Base-by-base conservation (phyloP, 2,113 vertebrate genomes). In the Rattus norvegicus region DNA sequence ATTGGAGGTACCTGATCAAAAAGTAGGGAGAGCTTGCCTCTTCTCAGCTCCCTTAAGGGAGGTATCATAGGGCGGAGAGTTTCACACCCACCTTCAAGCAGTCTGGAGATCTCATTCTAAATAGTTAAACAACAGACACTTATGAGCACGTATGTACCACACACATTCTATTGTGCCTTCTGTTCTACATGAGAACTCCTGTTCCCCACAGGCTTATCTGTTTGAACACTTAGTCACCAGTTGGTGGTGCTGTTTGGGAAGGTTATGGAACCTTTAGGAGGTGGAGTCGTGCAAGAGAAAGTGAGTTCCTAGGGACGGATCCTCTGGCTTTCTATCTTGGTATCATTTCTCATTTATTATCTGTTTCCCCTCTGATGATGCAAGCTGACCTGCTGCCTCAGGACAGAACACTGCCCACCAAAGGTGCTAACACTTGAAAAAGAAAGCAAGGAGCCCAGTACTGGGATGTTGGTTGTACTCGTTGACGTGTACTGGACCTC, bases 111-210 rank as follows among this genome's bases (percentile, higher is more conserved):
- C 77, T 91, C 76, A 91, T 30, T 70, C 36, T 30, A 6, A 81
- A 43, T 69, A 84, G 61, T 69, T 12, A 69, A 10, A 81, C 33
- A 28, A 36, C n/a, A n/a, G 19, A 61, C 5, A 22, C 49, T 20
- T 10, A 6, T n/a, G 49, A 17, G 24, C 24, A 2, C 22, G 1
- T 26, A 3, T 43, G 7, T 28, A 3, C 36, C 28, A 2, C 0
- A 12, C 24, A 24, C 8, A 6, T 43, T 59, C 7, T 12, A 22
- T 1, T 61, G 10, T 6, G 28, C 67, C 52, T 54, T 54, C 30
- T 14, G 39, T 30, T 36, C n/a, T 65, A 7, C 7, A 4, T 0
- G 13, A 70, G 1, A n/a, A 19, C 14, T 39, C 30, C 19, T 70
- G 47, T n/a, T 6, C 63, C 43, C 20, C 30, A 4, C 47, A 87